Percentiles rank a stretch among this genome's conserved stretches.
Evolutionary conservation across 2,888 invertebrate genomes (phyloP).

Genomic region (Bhutanitis thaidina): DNA sequence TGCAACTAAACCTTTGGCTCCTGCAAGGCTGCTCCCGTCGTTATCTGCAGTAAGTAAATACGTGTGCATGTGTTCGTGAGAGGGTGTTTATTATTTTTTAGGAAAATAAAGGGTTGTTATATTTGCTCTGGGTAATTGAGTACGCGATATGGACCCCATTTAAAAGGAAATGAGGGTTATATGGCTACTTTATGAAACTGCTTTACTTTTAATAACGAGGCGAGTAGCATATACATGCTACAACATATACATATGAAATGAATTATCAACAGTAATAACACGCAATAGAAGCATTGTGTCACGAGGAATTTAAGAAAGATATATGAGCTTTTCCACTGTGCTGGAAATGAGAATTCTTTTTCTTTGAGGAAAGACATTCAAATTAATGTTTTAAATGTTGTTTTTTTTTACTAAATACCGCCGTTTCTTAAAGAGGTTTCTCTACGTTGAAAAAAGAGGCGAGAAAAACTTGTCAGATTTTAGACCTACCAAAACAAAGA

Average conservation of each 20-base stretch:
- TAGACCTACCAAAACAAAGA: too few relatives aligned
- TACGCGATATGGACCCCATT: slow-evolving; percentile 24
- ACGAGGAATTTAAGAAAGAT: too few relatives aligned
- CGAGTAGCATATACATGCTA: not conserved
- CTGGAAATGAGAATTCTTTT: too few relatives aligned
- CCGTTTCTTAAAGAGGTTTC: too few relatives aligned
- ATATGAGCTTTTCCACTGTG: too few relatives aligned
- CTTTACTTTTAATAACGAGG: slow-evolving; percentile 6
- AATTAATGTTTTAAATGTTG: too few relatives aligned
- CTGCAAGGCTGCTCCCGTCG: slow-evolving; percentile 49
- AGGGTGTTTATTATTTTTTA: slow-evolving; percentile 34
- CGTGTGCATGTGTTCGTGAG: slow-evolving; percentile 37
- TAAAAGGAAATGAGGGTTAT: slow-evolving; percentile 13
- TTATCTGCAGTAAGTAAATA: slow-evolving; percentile 56
- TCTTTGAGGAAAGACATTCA: too few relatives aligned
- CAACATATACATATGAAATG: not conserved
- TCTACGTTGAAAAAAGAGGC: too few relatives aligned
- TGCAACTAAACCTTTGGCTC: slow-evolving; percentile 32
- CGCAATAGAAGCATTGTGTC: too few relatives aligned
- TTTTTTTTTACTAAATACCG: too few relatives aligned
- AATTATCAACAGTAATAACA: not conserved
- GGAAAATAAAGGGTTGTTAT: slow-evolving; percentile 28
- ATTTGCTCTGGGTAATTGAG: slow-evolving; percentile 31
- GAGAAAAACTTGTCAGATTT: too few relatives aligned
- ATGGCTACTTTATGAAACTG: slow-evolving; percentile 9